Conservation (phyloP, 2,888 invertebrate species). For the Eledona agricola region DNA sequence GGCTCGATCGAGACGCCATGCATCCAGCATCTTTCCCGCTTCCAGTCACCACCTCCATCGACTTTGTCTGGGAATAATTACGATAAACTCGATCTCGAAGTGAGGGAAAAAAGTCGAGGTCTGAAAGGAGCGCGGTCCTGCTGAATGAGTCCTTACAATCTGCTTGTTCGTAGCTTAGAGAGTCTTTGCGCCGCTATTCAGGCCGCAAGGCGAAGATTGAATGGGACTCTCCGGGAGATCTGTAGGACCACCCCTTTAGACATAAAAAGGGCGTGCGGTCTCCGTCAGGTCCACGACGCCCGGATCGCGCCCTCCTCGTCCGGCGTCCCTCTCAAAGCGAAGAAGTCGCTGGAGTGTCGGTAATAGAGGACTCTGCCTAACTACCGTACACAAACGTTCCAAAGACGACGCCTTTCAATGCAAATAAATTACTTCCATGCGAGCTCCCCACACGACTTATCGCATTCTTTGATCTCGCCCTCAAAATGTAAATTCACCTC, state of each 20-base stretch:
- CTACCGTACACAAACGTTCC: constrained; percentile 47
- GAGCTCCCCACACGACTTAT: constrained; percentile 48
- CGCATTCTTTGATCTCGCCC: constrained; percentile 48
- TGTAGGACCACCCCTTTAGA: constrained; percentile 36
- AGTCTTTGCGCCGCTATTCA: constrained; percentile 44
- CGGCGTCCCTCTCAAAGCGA: constrained; percentile 21
- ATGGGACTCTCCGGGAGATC: constrained; percentile 41
- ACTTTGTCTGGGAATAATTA: too few species aligned
- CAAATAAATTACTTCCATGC: constrained; percentile 52
- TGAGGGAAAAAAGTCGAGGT: too few species aligned
- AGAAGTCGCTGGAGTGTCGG: constrained; percentile 46
- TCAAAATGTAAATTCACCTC: constrained; percentile 41
- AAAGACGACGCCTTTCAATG: constrained; percentile 47
- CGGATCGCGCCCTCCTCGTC: constrained; percentile 7
- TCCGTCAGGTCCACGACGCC: constrained; percentile 35
- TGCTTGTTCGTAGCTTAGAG: constrained; percentile 44
- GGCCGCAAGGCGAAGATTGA: constrained; percentile 43
- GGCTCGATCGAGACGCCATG: constrained; percentile 43
- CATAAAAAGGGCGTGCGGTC: constrained; percentile 43
- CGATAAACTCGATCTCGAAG: too few species aligned
- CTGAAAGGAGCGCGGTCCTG: constrained; percentile 5
- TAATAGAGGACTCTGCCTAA: constrained; percentile 48
- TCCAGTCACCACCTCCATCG: too few species aligned
- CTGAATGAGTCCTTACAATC: constrained; percentile 41
- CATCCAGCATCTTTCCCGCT: neutral